Conservation (phyloP, 2,797 vertebrate species). For the Sebastiscus albofasciatus region DNA sequence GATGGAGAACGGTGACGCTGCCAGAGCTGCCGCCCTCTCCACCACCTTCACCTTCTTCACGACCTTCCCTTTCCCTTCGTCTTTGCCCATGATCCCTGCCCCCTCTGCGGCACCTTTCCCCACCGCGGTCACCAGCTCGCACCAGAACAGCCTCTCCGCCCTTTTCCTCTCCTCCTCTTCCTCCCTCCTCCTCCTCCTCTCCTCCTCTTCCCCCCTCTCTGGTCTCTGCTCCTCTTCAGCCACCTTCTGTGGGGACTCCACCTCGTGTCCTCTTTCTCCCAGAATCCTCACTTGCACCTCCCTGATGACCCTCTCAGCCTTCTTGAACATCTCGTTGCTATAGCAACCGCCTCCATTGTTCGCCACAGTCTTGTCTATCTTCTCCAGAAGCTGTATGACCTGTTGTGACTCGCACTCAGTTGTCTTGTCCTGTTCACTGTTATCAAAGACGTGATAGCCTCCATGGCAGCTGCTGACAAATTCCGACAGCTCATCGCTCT, state of each 20-base stretch:
- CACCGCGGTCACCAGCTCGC: constrained; percentile 78
- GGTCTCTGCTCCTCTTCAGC: background rate
- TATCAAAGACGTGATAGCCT: constrained; percentile 77
- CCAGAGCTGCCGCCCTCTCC: constrained; percentile 78
- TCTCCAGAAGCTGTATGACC: constrained; percentile 74
- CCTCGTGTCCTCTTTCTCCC: constrained; percentile 12
- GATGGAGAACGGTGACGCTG: constrained; percentile 75
- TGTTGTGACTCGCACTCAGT: constrained; percentile 40
- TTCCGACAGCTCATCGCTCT: constrained; percentile 74
- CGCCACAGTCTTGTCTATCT: constrained; percentile 69
- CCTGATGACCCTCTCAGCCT: constrained; percentile 66
- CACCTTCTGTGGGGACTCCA: constrained; percentile 1
- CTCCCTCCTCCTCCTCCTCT: constrained; percentile 43
- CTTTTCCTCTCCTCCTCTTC: constrained; percentile 75
- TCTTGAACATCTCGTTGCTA: constrained; percentile 66
- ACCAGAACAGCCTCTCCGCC: constrained; percentile 81
- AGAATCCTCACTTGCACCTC: constrained; percentile 68
- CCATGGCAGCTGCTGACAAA: constrained; percentile 73
- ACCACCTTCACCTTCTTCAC: constrained; percentile 78
- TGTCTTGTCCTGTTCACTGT: constrained; percentile 32
- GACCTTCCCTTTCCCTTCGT: constrained; percentile 67
- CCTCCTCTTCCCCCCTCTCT: constrained; percentile 23
- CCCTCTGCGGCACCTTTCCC: constrained; percentile 83
- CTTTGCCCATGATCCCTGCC: constrained; percentile 76
- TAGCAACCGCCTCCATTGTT: constrained; percentile 76